These are phyloP conservation scores for Leptodactylus fallax DNA, from an alignment of 2,797 vertebrate genomes.

Conservation along the genomic window DNA sequence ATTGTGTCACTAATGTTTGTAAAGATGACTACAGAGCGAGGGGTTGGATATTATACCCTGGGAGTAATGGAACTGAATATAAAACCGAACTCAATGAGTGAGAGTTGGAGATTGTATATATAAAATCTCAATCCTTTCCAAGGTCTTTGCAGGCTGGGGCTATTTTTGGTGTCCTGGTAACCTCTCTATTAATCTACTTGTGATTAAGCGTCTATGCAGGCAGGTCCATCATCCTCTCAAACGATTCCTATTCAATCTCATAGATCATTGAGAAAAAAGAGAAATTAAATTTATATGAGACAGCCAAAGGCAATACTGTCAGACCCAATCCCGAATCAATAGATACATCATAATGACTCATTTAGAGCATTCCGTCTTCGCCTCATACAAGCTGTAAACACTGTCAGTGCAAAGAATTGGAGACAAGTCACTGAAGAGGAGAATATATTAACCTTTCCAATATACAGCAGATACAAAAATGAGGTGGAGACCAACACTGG, in stretches of 20 bases:
- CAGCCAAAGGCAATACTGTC: not conserved
- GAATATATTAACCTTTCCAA: not conserved
- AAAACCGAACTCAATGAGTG: no score
- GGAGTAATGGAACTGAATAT: no score
- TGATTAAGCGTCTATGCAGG: not conserved
- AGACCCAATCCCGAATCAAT: conserved; percentile 36
- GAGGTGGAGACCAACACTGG: not conserved
- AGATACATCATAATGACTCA: conserved; percentile 28
- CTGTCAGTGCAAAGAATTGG: not conserved
- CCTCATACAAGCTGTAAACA: not conserved
- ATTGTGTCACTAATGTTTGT: no score
- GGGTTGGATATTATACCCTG: no score
- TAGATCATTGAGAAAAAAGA: not conserved
- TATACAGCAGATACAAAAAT: not conserved
- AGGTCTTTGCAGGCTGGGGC: no score
- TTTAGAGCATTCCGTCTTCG: not conserved
- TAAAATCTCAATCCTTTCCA: no score
- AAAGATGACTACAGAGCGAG: no score
- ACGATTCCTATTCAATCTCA: not conserved
- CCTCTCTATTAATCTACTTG: not conserved
- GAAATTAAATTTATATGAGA: not conserved
- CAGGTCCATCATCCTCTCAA: not conserved
- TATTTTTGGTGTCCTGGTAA: not conserved
- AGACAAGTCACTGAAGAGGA: not conserved
- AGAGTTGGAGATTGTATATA: no score